These are phyloP conservation scores for Eulemur macaco DNA, from an alignment of 2,113 vertebrate species.

Conservation along the genomic window DNA sequence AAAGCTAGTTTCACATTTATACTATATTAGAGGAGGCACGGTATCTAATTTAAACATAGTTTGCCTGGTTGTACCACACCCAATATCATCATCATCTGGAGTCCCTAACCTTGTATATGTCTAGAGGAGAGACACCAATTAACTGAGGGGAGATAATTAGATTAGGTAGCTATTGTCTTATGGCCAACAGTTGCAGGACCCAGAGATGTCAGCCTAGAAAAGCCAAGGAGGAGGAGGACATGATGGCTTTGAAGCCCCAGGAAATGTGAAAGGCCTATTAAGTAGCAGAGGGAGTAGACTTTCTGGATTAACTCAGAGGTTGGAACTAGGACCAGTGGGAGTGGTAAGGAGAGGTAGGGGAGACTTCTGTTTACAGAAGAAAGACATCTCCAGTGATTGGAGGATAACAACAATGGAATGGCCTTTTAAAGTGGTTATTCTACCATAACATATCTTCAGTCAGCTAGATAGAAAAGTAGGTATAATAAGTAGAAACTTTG, in stretches of 20 bases:
- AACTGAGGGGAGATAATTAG: conserved; percentile 17
- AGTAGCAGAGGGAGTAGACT: not conserved
- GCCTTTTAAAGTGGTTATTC: not conserved
- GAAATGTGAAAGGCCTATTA: not conserved
- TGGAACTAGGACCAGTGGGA: not conserved
- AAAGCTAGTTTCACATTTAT: not conserved
- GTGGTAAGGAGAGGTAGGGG: not conserved
- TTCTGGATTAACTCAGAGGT: not conserved
- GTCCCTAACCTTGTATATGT: not conserved
- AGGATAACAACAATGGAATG: not conserved
- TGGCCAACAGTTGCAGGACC: not conserved
- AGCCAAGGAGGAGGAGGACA: not conserved
- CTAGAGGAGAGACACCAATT: not conserved
- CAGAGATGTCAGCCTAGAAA: not conserved
- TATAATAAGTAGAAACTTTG: not conserved
- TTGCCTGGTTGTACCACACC: not conserved
- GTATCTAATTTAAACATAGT: not conserved
- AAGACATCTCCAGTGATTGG: not conserved
- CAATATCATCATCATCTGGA: not conserved
- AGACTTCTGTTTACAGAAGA: not conserved
- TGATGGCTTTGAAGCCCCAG: not conserved
- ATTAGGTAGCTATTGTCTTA: not conserved
- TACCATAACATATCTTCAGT: not conserved
- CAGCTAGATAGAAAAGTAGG: not conserved
- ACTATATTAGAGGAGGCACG: not conserved